Evolutionary conservation across 1,140 invertebrate genomes (phyloP).

Genomic region (Papilio polytes): DNA sequence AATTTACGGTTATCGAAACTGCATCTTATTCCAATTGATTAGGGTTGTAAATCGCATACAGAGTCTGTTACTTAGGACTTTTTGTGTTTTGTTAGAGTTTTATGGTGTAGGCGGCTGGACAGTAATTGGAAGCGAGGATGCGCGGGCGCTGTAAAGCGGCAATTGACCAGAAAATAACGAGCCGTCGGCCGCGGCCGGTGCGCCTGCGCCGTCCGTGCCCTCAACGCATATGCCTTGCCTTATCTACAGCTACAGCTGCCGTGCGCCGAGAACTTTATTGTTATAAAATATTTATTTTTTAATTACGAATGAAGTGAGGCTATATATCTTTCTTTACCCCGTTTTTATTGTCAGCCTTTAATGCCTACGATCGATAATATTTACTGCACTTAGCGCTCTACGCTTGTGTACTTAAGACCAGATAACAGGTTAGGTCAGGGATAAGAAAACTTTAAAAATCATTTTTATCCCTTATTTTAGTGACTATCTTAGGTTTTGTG

Average conservation of each 20-base stretch:
- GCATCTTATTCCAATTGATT: conserved; percentile 16
- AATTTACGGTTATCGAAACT: conserved; percentile 34
- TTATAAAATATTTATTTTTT: conserved; percentile 70
- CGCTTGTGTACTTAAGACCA: conserved; percentile 6
- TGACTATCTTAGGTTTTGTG: background rate
- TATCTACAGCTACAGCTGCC: conserved; percentile 75
- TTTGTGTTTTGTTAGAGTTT: conserved; percentile 54
- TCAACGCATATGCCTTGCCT: conserved; percentile 59
- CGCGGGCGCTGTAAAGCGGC: conserved; percentile 81
- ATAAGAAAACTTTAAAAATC: background rate
- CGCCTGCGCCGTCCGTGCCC: conserved; percentile 48
- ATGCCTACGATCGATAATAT: conserved; percentile 25
- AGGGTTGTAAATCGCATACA: conserved; percentile 42
- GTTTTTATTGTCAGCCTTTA: conserved; percentile 31
- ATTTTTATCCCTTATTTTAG: background rate
- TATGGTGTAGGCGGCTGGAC: conserved; percentile 80
- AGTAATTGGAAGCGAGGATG: conserved; percentile 83
- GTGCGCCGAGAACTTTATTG: conserved; percentile 64
- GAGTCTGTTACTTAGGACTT: conserved; percentile 48
- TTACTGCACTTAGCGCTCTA: conserved; percentile 28
- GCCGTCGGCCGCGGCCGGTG: conserved; percentile 55
- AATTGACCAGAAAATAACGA: conserved; percentile 84
- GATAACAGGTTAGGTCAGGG: background rate
- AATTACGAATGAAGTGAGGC: conserved; percentile 50
- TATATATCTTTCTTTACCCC: conserved; percentile 39